These are phyloP conservation scores for Dendrocopos noguchii DNA, from an alignment of 2,113 vertebrate species.

Conservation along the genomic window DNA sequence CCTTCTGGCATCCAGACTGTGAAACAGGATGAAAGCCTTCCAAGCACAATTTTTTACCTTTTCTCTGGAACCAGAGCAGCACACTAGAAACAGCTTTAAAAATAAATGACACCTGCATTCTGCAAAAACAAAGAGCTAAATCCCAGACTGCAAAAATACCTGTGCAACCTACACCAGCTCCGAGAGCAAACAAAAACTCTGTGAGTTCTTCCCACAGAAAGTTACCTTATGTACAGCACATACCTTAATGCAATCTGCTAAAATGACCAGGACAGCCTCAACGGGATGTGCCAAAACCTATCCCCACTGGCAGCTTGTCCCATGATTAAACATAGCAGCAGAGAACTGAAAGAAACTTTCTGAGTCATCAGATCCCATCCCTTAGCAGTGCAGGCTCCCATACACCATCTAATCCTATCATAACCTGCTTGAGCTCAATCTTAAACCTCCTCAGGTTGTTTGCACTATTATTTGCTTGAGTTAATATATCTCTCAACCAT, in stretches of 20 bases:
- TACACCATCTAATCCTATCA: not conserved
- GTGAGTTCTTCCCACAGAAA: not conserved
- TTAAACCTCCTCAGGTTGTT: not conserved
- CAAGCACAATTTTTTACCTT: not conserved
- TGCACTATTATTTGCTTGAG: not conserved
- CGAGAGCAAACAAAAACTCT: not conserved
- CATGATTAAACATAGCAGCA: not conserved
- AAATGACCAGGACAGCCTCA: not conserved
- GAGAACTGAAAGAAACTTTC: not conserved
- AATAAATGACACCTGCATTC: not conserved
- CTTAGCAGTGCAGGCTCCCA: not conserved
- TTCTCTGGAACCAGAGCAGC: not conserved
- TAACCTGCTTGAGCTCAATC: not conserved
- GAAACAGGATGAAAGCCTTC: not conserved
- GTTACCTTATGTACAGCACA: not conserved
- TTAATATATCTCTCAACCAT: not conserved
- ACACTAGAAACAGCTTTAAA: not conserved
- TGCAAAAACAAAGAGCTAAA: not conserved
- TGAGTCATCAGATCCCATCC: not conserved
- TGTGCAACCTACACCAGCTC: not conserved
- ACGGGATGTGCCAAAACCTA: not conserved
- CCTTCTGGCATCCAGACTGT: not conserved
- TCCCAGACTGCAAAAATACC: not conserved
- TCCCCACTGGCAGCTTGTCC: not conserved
- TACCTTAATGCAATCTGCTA: not conserved